These are phyloP conservation scores for Pteronotus mesoamericanus DNA, from an alignment of 2,797 vertebrate genomes.

Conservation along the genomic window DNA sequence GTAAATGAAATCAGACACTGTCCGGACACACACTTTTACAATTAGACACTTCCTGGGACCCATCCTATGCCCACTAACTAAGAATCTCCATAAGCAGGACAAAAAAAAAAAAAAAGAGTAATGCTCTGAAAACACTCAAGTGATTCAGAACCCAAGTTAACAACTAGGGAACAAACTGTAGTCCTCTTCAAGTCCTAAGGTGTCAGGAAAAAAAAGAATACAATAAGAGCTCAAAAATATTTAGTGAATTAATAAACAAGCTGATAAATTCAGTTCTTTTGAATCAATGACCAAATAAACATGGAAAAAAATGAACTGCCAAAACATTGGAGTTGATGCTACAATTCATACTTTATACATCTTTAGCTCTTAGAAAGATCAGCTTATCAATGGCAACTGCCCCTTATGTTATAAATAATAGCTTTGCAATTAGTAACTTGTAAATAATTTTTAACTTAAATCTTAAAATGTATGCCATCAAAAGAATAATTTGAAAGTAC, in stretches of 20 bases:
- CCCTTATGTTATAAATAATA: neutral
- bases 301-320: neutral
- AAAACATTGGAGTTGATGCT: neutral
- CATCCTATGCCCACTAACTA: neutral
- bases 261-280: neutral
- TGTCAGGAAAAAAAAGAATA: neutral
- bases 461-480: neutral
- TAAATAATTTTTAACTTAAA: conserved; percentile 22
- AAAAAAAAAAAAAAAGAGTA: neutral
- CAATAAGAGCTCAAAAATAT: neutral
- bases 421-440: neutral
- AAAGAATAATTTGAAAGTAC: neutral
- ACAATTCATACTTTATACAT: neutral
- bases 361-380: neutral
- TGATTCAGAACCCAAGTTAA: neutral
- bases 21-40: neutral
- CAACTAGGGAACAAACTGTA: neutral
- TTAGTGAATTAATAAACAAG: conserved; percentile 13
- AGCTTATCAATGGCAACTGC: neutral
- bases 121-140: neutral
- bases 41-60: neutral
- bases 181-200: neutral
- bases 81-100: neutral
- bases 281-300: neutral
- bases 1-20: neutral